Percentiles rank a stretch among this genome's conserved stretches.
phyloP scores from a whole-genome alignment of 2,888 invertebrate species.

The Hypercompe scribonia region DNA sequence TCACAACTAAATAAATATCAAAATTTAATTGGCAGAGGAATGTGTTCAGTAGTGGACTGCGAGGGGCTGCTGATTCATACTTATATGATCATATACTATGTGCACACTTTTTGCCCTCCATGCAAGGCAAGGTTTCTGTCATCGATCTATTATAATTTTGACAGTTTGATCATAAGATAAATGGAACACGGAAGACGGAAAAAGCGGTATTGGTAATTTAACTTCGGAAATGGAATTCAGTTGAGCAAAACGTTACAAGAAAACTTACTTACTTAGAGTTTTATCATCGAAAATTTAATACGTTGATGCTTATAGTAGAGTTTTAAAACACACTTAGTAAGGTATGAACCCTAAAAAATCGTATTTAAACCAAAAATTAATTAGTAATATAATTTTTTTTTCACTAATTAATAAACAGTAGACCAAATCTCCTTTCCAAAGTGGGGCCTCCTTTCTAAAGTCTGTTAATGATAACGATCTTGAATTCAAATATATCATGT shows the following conservation, averaged over 20 bases:
- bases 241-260: neutral
- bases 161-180: neutral
- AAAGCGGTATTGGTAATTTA: neutral
- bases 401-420: neutral
- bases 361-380: no score
- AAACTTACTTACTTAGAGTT: neutral
- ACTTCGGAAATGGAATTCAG: conserved; percentile 7
- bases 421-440: no score
- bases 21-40: no score
- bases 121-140: neutral
- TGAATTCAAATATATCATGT: neutral
- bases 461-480: no score
- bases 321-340: neutral
- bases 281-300: neutral
- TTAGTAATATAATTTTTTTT: no score
- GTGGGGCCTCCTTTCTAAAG: no score
- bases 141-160: neutral
- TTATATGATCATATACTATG: no score
- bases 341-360: neutral
- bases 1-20: no score
- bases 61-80: no score
- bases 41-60: no score
- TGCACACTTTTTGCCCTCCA: no score
- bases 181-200: conserved; percentile 4
- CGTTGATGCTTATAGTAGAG: no score